Evolutionary conservation across 2,797 vertebrate species (phyloP), one percentile per base, ranked within the genome.

Genomic region (Basileuterus tristriatus): DNA sequence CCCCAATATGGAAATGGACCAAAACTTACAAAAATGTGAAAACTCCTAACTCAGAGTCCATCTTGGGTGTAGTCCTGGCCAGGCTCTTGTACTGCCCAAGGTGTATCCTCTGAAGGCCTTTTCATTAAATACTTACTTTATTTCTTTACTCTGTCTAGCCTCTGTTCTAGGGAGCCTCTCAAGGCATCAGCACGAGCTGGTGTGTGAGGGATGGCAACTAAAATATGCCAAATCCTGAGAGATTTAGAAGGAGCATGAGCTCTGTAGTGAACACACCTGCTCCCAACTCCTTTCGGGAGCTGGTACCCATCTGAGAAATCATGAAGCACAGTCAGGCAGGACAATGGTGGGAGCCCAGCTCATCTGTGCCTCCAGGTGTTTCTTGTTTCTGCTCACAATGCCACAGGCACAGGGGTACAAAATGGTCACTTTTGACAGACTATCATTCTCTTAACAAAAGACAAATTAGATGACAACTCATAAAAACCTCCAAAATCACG

Each of bases 101-200:
- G 26, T 30, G 32, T 9, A 36, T 36, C 16, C 60, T 46, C 30
- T 32, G 60, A 44, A 53, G n/a, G 16, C 16, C 5, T 64, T 65
- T 65, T 55, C 5, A 44, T 46, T 13, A 44, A 78, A 78, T 5
- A 36, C 8, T 26, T 53, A 1, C 26, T 36, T 53, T 8, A 64
- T 44, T 53, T 5, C 32, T 53, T 36, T 44, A 29, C 39, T 8
- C 39, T 44, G 47, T 24, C 60, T 30, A 46, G 21, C 17, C 60
- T n/a, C 39, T 37, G 39, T 7, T 78, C n/a, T 16, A 55, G 41
- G 41, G 3, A 2, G 13, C 12, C 22, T 55, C 22, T 21, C 27
- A 55, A 37, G 17, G 41, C 27, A 46, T 21, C 60, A 78, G 6
- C n/a, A 59, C 0, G 0, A 68, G 53, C 30, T 50, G 26, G 6